Evolutionary conservation across 2,888 invertebrate species (phyloP), one percentile per base, ranked within the genome.

Genomic region (Cataglyphis rosenhaueri): DNA sequence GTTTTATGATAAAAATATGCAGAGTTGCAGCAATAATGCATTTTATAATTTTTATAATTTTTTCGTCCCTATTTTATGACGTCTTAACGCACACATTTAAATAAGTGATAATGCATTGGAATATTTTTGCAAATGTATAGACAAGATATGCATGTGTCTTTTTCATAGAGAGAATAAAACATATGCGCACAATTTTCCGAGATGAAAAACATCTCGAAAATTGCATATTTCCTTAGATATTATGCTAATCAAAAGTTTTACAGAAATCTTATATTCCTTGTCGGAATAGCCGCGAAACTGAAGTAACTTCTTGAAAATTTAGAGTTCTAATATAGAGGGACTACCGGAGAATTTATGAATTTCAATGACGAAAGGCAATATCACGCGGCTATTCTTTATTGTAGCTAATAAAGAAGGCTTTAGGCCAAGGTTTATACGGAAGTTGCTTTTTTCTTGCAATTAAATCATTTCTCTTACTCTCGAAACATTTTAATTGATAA

Each of bases 291-390:
- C 62, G 64, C 84, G 21, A 73, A 82, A 76, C 81, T 59, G 71
- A 81, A 88, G 87, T 85, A 84, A 86, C 85, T 86, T 82, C 88
- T 87, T 73, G 89, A 86, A 87, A 90, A 92, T 91, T 91, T 91
- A 90, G 89, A 84, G 87, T 86, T 89, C 88, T 91, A 88, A 92
- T 91, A 91, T 86, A 86, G 78, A 86, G 85, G 75, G 83, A 73
- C 79, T 75, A 61, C 48, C 65, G 70, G 82, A 82, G 89, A 92
- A 91, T 92, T 91, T 92, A 92, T 91, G 92, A 92, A 92, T 92
- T 87, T 87, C 87, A 90, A 92, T 88, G 91, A 91, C 86, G 87
- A 88, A 89, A 65, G 87, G 89, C 89, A 85, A 91, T 90, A 89
- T 90, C 86, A 83, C 83, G 35, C 66, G 78, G 85, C 87, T 86